Evolutionary conservation across 2,797 vertebrate genomes (phyloP).

Genomic region (Dipus sagitta): DNA sequence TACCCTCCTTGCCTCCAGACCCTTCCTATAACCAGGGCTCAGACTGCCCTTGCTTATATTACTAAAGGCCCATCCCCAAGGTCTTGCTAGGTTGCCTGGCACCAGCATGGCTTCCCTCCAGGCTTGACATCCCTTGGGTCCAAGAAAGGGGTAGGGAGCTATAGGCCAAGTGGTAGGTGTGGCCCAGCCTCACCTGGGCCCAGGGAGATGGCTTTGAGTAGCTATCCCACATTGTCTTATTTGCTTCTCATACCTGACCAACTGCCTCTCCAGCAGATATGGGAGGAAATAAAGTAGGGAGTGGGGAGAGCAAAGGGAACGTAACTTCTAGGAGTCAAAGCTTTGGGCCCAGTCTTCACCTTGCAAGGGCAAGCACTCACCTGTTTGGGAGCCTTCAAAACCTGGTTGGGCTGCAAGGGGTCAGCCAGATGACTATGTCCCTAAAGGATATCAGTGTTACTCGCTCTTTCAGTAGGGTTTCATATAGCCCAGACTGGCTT

Average conservation of each 20-base stretch:
- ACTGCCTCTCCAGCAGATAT: constrained; percentile 43
- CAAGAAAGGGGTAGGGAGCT: background rate
- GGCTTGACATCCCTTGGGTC: constrained; percentile 7
- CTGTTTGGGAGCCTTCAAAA: background rate
- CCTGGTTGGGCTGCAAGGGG: background rate
- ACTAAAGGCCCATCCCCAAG: background rate
- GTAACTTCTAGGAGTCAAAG: constrained; percentile 28
- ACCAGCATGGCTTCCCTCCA: constrained; percentile 24
- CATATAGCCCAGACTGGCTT: too few species aligned
- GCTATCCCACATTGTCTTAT: background rate
- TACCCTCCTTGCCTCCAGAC: background rate
- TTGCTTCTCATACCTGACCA: constrained; percentile 41
- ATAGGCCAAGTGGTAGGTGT: background rate
- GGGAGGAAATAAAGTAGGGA: background rate
- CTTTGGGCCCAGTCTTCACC: background rate
- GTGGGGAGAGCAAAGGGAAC: background rate
- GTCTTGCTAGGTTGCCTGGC: constrained; percentile 59
- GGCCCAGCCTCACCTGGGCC: background rate
- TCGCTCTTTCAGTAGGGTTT: too few species aligned
- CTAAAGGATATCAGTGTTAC: background rate
- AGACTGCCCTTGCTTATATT: background rate
- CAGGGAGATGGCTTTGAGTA: constrained; percentile 48
- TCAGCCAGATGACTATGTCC: background rate
- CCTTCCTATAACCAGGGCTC: background rate
- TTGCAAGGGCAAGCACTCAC: background rate